Conservation (phyloP, 2,888 invertebrate species). For the Dicycla oo region DNA sequence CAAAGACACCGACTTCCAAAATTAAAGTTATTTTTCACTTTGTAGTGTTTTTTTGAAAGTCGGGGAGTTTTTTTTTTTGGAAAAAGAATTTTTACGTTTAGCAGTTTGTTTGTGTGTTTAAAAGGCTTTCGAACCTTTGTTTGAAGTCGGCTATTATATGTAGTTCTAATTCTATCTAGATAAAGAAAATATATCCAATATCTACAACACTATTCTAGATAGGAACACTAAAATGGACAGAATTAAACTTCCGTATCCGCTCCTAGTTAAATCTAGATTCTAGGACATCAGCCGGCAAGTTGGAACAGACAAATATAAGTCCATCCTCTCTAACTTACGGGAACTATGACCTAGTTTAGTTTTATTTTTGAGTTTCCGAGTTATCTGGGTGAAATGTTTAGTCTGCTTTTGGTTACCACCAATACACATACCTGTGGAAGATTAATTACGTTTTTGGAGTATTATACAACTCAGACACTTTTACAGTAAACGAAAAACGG, state of each 20-base stretch:
- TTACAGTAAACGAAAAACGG: background rate
- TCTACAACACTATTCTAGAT: background rate
- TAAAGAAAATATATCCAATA: no score
- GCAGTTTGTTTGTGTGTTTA: no score
- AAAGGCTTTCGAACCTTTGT: no score
- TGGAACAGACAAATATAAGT: slow-evolving; percentile 24
- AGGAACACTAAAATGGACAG: background rate
- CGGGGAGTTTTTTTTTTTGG: no score
- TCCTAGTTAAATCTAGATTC: slow-evolving; percentile 46
- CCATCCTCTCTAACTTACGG: background rate
- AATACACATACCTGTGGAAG: no score
- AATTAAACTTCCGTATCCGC: slow-evolving; percentile 38
- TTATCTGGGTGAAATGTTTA: background rate
- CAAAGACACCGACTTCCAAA: no score
- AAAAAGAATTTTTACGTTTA: no score
- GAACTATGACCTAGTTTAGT: background rate
- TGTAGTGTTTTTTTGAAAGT: no score
- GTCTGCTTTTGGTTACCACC: background rate
- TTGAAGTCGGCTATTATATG: no score
- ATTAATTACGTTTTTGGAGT: background rate
- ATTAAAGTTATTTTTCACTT: no score
- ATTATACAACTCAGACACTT: background rate
- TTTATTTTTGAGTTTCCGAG: slow-evolving; percentile 2
- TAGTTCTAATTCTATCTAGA: no score
- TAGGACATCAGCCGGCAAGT: slow-evolving; percentile 12